Base-by-base conservation (phyloP, 2,888 invertebrate species). In the Orchesella flavescens region DNA sequence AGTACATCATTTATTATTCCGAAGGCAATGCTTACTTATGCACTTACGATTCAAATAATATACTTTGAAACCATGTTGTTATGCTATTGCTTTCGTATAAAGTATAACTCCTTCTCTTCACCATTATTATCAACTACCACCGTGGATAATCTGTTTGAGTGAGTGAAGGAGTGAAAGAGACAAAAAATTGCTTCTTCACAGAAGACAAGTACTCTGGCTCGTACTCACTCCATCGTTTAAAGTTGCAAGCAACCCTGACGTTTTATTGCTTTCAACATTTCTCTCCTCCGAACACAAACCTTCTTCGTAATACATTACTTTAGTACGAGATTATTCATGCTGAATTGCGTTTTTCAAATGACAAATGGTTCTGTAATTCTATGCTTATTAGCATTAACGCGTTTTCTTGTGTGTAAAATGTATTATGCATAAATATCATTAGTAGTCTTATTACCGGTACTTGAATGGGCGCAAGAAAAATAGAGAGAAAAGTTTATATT, bases 291-390 rank as follows among this genome's bases (percentile, higher is more conserved):
- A 65, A 65, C 72, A 49, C 53, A 63, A 15, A 71, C 44, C 34
- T 34, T n/a, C n/a, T n/a, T n/a, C n/a, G n/a, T n/a, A 34, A 34
- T 34, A 34, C 34, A 66, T 19, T 66, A 61, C 61, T 61, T 57
- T 61, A 55, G 53, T 72, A 43, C 43, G 43, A 76, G 46, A 83
- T 83, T 77, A 83, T 77, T 83, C 82, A 77, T 83, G 76, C 59
- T 46, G 83, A 83, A 83, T 77, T 83, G 83, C 76, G 23, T 34
- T 82, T 78, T 76, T 82, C 55, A 72, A 77, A 83, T 83, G 83
- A 83, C 83, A 83, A 83, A 83, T 83, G 72, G 59, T 61, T 75
- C 76, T 75, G 80, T 81, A 81, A 73, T 81, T 72, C 68, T 84
- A 81, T 71, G 80, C 80, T 81, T 76, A 80, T 84, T 73, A 84